These are phyloP conservation scores for Thalassarche chlororhynchos DNA, from an alignment of 2,113 vertebrate species.

Conservation along the genomic window DNA sequence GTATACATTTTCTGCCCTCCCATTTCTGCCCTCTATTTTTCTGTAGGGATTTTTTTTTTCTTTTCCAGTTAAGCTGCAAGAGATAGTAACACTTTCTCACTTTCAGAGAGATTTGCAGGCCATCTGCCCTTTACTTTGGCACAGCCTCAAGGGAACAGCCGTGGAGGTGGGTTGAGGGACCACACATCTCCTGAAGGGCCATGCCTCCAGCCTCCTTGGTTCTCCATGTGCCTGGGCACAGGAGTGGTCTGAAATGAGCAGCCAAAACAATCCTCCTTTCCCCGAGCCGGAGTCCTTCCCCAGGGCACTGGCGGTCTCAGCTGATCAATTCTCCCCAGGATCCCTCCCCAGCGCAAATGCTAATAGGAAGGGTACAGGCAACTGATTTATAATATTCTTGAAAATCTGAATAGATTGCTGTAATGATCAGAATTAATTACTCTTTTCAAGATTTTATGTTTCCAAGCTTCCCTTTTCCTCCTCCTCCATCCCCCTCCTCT, in stretches of 20 bases:
- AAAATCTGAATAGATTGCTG: constrained; percentile 49
- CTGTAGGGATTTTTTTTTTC: not conserved
- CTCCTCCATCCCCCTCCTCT: not conserved
- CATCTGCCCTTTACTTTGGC: constrained; percentile 1
- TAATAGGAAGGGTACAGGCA: constrained; percentile 22
- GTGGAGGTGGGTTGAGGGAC: not conserved
- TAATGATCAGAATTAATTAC: constrained; percentile 67
- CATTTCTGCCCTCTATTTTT: not conserved
- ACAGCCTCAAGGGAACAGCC: not conserved
- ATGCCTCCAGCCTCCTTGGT: not conserved
- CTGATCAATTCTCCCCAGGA: constrained; percentile 22
- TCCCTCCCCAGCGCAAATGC: not conserved
- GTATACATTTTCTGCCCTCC: not conserved
- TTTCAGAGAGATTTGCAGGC: not conserved
- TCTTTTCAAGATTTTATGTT: constrained; percentile 63
- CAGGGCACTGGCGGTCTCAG: not conserved
- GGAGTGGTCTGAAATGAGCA: not conserved
- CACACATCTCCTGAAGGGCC: fast-evolving
- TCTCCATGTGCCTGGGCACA: not conserved
- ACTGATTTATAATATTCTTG: constrained; percentile 58
- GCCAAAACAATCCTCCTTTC: not conserved
- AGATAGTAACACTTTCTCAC: not conserved
- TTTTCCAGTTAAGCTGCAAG: not conserved
- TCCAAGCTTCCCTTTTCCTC: constrained; percentile 39
- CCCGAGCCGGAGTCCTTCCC: not conserved